Evolutionary conservation across 2,888 invertebrate genomes (phyloP).

Genomic region (Monochamus alternatus): DNA sequence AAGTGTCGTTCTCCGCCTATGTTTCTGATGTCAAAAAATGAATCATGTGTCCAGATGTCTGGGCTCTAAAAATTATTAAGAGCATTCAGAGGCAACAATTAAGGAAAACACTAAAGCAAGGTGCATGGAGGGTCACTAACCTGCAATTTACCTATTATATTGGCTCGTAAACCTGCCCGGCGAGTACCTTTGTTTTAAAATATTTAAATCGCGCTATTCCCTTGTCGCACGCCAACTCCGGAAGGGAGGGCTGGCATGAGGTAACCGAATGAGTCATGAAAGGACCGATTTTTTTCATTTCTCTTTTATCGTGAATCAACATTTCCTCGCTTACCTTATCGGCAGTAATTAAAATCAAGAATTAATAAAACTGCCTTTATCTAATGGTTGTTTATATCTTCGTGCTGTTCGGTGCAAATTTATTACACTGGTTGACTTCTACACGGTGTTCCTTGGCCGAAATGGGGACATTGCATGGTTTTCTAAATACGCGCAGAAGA

Average conservation of each 20-base stretch:
- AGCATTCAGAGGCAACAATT: constrained; percentile 5
- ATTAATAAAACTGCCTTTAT: constrained; percentile 5
- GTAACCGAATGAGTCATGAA: neutral
- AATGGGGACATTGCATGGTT: too few species aligned
- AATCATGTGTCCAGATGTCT: too few species aligned
- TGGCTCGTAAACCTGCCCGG: constrained; percentile 17
- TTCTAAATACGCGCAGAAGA: too few species aligned
- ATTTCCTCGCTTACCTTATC: constrained; percentile 18
- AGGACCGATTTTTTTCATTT: constrained; percentile 1
- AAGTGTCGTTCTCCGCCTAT: too few species aligned
- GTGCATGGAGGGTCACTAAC: constrained; percentile 28
- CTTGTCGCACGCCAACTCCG: constrained; percentile 9
- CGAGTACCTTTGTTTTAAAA: constrained; percentile 29
- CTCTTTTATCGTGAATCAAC: constrained; percentile 17
- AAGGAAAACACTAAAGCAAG: constrained; percentile 13
- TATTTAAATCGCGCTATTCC: constrained; percentile 23
- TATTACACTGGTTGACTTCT: too few species aligned
- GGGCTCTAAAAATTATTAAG: neutral
- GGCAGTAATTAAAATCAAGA: constrained; percentile 25
- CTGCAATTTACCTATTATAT: constrained; percentile 31
- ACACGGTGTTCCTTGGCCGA: too few species aligned
- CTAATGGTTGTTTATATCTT: neutral
- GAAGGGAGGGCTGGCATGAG: neutral
- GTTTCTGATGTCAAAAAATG: too few species aligned
- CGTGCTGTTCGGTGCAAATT: too few species aligned